phyloP scores from a whole-genome alignment of 2,888 invertebrate species.

The Drosophila paracracens region DNA sequence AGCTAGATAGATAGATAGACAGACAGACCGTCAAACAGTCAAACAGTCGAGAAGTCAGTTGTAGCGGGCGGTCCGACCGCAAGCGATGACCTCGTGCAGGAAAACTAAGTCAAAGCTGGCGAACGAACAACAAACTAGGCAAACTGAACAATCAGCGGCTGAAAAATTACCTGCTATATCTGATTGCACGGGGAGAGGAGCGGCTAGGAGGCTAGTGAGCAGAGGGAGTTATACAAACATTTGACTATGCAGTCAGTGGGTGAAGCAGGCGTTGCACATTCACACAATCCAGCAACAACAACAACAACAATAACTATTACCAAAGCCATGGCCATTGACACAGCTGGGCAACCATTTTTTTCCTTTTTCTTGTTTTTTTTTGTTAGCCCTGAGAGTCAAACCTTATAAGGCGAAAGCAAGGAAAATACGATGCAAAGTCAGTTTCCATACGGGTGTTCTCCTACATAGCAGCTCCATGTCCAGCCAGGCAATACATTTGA shows the following conservation, averaged over 20 bases:
- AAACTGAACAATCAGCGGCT: conserved; percentile 58
- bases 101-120: conserved; percentile 72
- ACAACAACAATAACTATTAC: conserved; percentile 16
- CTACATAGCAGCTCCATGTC: conserved; percentile 9
- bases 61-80: conserved; percentile 58
- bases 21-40: conserved; percentile 37
- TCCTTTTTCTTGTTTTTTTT: not conserved
- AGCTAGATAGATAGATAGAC: conserved; percentile 39
- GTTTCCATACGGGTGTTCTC: conserved; percentile 32
- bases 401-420: conserved; percentile 50
- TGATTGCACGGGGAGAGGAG: conserved; percentile 2
- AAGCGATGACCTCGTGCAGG: conserved; percentile 77
- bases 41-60: conserved; percentile 16
- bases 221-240: conserved; percentile 6
- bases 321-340: conserved; percentile 55
- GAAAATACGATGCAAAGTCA: conserved; percentile 36
- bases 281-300: conserved; percentile 12
- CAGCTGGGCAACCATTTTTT: conserved; percentile 48
- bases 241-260: conserved; percentile 29
- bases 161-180: conserved; percentile 61
- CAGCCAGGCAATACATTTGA: conserved; percentile 22
- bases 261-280: conserved; percentile 32
- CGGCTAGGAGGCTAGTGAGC: not conserved
- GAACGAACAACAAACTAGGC: conserved; percentile 31
- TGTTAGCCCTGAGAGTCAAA: conserved; percentile 50